These are phyloP conservation scores for Cephus nigrinus DNA, from an alignment of 2,888 invertebrate genomes.

Conservation along the genomic window DNA sequence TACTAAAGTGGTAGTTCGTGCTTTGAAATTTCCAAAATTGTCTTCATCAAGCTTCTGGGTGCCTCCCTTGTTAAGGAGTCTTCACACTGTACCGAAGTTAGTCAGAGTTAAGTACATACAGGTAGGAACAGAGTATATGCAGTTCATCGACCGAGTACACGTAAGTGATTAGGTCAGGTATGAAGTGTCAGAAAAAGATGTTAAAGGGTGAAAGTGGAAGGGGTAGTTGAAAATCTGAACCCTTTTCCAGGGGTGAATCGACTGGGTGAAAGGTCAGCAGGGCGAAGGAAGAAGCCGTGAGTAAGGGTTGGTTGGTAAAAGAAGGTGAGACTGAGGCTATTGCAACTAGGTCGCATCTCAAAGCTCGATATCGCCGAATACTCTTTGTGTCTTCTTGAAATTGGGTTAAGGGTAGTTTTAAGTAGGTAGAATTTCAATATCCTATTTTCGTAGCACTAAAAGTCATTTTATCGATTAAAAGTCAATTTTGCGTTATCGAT, in stretches of 20 bases:
- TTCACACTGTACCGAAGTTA: neutral
- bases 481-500: neutral
- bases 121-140: neutral
- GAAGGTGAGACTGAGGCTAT: slow-evolving; percentile 32
- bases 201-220: slow-evolving; percentile 27
- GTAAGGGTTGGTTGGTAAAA: slow-evolving; percentile 27
- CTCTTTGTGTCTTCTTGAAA: slow-evolving; percentile 52
- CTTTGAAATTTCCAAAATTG: neutral
- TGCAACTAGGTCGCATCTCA: slow-evolving; percentile 59
- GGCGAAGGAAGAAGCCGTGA: slow-evolving; percentile 15
- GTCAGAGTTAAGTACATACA: neutral
- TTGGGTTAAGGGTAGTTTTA: slow-evolving; percentile 51
- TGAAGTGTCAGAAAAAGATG: slow-evolving; percentile 16
- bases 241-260: neutral
- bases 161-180: neutral
- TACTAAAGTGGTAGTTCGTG: neutral
- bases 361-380: slow-evolving; percentile 61
- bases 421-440: slow-evolving; percentile 32
- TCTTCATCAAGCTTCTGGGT: neutral
- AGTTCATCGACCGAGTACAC: neutral
- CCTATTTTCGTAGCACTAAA: slow-evolving; percentile 10
- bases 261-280: slow-evolving; percentile 4
- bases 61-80: neutral
- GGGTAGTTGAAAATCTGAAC: neutral
- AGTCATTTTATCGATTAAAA: neutral